Evolutionary conservation across 2,888 invertebrate species (phyloP), one percentile per base, ranked within the genome.

Genomic region (Bhutanitis thaidina): DNA sequence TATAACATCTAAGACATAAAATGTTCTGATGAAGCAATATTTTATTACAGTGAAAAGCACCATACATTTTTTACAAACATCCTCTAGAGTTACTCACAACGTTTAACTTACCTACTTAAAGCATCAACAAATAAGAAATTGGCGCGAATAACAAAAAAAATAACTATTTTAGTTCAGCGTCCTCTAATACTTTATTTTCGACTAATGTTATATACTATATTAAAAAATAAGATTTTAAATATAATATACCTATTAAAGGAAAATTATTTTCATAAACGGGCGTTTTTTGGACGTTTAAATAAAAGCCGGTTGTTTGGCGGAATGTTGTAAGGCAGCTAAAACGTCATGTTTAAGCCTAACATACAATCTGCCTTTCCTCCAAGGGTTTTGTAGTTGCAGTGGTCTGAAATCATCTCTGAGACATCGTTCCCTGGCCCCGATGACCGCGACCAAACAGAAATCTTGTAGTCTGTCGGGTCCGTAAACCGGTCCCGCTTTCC

Each of bases 381-480:
- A 98, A 0, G 98, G 98, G 78, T 97, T 97, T 77, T 98, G 98
- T 48, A 99, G 89, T 65, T 96, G 95, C 14, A 99, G 89, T 0
- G 98, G 97, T 67, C 96, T 95, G 76, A 98, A 98, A 76, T 98
- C 98, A 70, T 98, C 98, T 3, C 98, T 89, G 5, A 99, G 91
- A 69, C 98, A 97, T 52, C 98, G 91, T 71, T 99, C 98, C 29
- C 98, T 88, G 0, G 97, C 97, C 0, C 98, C 98, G 52, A 98
- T 97, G 25, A 98, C 98, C 0, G 98, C 97, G 2, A 98, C 98
- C 39, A 98, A 91, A 75, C 98, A 98, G 80, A 98, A 98, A 74
- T 97, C 96, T 54, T 93, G 93, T 53, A 97, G 85, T 75, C 95
- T 94, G 47, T 96, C 96, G 1, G 94, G 92, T 0, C 94, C 93